Base-by-base conservation (phyloP, 2,113 vertebrate species). In the Ochotona princeps region DNA sequence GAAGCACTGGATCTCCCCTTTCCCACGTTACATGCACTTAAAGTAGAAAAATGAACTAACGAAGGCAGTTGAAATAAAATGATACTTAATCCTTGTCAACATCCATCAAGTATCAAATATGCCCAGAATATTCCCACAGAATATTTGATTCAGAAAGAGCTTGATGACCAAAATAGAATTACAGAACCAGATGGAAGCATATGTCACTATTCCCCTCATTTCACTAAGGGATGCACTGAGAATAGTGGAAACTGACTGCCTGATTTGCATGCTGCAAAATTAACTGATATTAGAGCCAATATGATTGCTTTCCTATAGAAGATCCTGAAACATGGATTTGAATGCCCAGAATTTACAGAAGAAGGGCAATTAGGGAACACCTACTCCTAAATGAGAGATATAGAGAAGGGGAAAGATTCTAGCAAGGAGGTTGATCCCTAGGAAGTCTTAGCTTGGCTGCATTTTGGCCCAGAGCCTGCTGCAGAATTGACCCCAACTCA, bases 31-130 rank as follows among this genome's bases (percentile, higher is more conserved):
- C 12, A 10, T 47, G 83, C 7, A 69, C 32, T 74, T 15, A 88
- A 82, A 67, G 18, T 80, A 76, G 49, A 44, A 81, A 87, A 85
- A 51, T 47, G 5, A 54, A 38, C 63, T 78, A 85, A 75, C 8
- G 35, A 69, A 85, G 3, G 84, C 74, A 69, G 90, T 15, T 32
- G 25, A 25, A 76, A 86, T 73, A 49, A 20, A 91, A 81, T 72
- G 30, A 73, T 2, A 67, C 4, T 61, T 85, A 89, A 30, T 69
- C n/a, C 57, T 83, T 65, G 61, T 75, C 44, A 83, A 32, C 21
- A 15, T 90, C 17, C 54, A 87, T 75, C 49, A 63, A 74, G 78
- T 32, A 91, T 44, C 30, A 94, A 84, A 80, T 26, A 72, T 80
- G 44, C 0, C 28, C 20, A 91, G 4, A 44, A 44, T 35, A n/a